These are phyloP conservation scores for Hyles euphorbiae DNA, from an alignment of 1,140 invertebrate genomes.

Conservation along the genomic window DNA sequence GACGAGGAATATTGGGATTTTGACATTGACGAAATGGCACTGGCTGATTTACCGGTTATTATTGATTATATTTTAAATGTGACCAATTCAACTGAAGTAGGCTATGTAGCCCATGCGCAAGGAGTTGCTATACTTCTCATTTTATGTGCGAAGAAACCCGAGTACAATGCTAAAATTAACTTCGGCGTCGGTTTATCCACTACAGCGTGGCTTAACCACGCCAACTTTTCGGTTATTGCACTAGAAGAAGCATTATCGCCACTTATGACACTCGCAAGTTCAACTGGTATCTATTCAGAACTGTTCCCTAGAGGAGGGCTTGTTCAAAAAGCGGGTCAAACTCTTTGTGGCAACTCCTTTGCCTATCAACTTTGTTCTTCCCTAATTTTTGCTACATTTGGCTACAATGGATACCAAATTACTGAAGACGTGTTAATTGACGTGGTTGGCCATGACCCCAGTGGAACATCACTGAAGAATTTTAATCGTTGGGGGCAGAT, in stretches of 20 bases:
- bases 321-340: background rate
- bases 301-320: slow-evolving; percentile 13
- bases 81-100: slow-evolving; percentile 74
- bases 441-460: slow-evolving; percentile 81
- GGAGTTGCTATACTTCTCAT: slow-evolving; percentile 76
- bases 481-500: slow-evolving; percentile 79
- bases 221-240: slow-evolving; percentile 22
- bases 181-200: slow-evolving; percentile 72
- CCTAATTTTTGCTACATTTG: slow-evolving; percentile 16
- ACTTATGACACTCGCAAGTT: background rate
- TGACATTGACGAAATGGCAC: slow-evolving; percentile 47
- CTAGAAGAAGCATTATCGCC: slow-evolving; percentile 6
- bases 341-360: slow-evolving; percentile 13
- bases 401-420: slow-evolving; percentile 22
- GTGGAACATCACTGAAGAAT: slow-evolving; percentile 82
- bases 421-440: slow-evolving; percentile 65
- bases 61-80: slow-evolving; percentile 72
- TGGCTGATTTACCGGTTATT: slow-evolving; percentile 18
- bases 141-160: slow-evolving; percentile 58
- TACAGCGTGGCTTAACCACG: slow-evolving; percentile 47
- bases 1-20: slow-evolving; percentile 78
- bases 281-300: slow-evolving; percentile 10
- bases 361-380: slow-evolving; percentile 19
- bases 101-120: slow-evolving; percentile 82
- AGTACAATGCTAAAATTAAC: slow-evolving; percentile 74